Evolutionary conservation across 2,888 invertebrate species (phyloP).

Genomic region (Strigamia transsilvanica): DNA sequence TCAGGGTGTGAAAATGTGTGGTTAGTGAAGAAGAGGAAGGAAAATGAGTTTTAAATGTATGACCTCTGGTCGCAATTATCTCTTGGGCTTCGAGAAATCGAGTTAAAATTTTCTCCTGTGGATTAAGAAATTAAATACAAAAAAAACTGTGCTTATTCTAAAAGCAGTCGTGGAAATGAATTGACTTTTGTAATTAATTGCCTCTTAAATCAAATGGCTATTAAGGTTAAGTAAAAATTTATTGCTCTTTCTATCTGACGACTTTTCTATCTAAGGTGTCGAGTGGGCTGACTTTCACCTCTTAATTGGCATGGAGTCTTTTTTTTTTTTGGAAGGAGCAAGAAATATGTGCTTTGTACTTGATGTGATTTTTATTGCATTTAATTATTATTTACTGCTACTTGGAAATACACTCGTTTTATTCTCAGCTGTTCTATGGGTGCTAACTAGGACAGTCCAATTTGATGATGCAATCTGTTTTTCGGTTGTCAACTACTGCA

Average conservation of each 20-base stretch:
- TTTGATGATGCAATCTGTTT: no score
- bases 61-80: constrained; percentile 41
- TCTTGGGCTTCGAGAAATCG: constrained; percentile 5
- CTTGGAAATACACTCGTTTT: not conserved
- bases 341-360: not conserved
- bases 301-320: not conserved
- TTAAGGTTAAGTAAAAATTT: constrained; percentile 46
- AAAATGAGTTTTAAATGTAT: constrained; percentile 48
- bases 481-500: no score
- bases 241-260: not conserved
- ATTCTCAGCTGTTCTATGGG: no score
- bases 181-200: constrained; percentile 42
- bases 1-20: constrained; percentile 25
- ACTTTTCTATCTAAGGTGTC: constrained; percentile 48
- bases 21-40: constrained; percentile 36
- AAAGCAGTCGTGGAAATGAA: not conserved
- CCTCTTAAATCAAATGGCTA: constrained; percentile 35
- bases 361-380: constrained; percentile 1
- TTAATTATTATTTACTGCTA: constrained; percentile 10
- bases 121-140: not conserved
- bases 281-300: not conserved
- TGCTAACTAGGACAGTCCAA: no score
- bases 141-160: not conserved
- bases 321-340: not conserved
- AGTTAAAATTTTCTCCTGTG: constrained; percentile 20